Evolutionary conservation across 2,888 invertebrate genomes (phyloP), one percentile per base, ranked within the genome.

Genomic region (Scaptomyza polygonia): DNA sequence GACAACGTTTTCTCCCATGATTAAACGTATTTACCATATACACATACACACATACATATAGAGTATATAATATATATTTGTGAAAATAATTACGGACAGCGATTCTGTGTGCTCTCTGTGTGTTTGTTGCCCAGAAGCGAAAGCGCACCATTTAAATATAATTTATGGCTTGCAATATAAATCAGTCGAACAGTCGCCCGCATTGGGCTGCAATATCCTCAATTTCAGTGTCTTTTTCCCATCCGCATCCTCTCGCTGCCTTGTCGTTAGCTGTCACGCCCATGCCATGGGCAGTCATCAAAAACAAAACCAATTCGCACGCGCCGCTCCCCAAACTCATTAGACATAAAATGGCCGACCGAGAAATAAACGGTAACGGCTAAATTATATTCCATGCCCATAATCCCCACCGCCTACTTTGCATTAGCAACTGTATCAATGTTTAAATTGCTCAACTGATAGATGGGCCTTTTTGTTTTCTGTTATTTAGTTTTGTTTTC

Each of bases 131-230:
- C 56, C 56, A 30, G 59, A 48, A 47, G 66, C 63, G 52, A 77
- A 59, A 69, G 59, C 54, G 40, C 79, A 70, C 53, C 78, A 81
- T 80, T 80, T 81, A 72, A 85, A 79, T 85, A 83, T 82, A 85
- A 81, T 81, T 81, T 81, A 81, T 78, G 71, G 68, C 61, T 65
- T 55, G 65, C 58, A 58, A 78, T 75, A 85, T 81, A 81, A 81
- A 81, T 81, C 80, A 81, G 82, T 72, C 65, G 63, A 32, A 49
- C 39, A 14, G 59, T 49, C 51, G 58, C 65, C 57, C 79, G 71
- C 76, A 70, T 57, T 61, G 44, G 52, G 53, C 58, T 74, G 79
- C 68, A 77, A 55, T 72, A 73, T 57, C 57, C 72, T 62, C 67
- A 73, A 78, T 74, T 78, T 73, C 78, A 52, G 74, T 70, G 65